Percentiles rank a stretch among this genome's conserved stretches.
phyloP scores from a whole-genome alignment of 2,888 invertebrate species.

The Hirtodrosophila histrioides region DNA sequence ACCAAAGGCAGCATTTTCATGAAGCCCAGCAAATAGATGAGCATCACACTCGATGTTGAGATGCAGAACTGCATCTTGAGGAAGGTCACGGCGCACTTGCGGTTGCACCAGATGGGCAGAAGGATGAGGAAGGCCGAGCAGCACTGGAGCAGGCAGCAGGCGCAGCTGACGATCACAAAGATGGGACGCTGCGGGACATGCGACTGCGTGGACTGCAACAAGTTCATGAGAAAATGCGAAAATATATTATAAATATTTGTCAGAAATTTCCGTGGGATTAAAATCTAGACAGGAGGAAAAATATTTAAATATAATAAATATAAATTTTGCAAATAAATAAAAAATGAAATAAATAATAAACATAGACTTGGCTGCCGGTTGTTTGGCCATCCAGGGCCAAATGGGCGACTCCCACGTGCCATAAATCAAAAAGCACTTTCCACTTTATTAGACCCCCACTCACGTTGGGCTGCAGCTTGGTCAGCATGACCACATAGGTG shows the following conservation, averaged over 20 bases:
- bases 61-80: slow-evolving; percentile 89
- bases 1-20: slow-evolving; percentile 85
- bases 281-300: slow-evolving; percentile 4
- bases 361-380: slow-evolving; percentile 17
- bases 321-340: not conserved
- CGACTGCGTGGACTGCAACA: slow-evolving; percentile 69
- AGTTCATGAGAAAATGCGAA: slow-evolving; percentile 17
- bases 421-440: slow-evolving; percentile 50
- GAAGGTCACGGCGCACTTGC: slow-evolving; percentile 86
- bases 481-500: slow-evolving; percentile 87
- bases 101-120: slow-evolving; percentile 84
- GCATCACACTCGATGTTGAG: slow-evolving; percentile 89
- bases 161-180: slow-evolving; percentile 84
- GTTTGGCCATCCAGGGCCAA: not conserved
- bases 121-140: slow-evolving; percentile 84
- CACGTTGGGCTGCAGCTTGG: slow-evolving; percentile 85
- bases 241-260: slow-evolving; percentile 7
- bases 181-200: slow-evolving; percentile 79
- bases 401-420: not conserved
- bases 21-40: slow-evolving; percentile 86
- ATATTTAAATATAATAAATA: too few species aligned
- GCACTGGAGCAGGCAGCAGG: slow-evolving; percentile 84
- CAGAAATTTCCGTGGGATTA: slow-evolving; percentile 16
- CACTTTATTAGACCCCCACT: slow-evolving; percentile 65
- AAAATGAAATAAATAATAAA: not conserved